Evolutionary conservation across 2,113 vertebrate genomes (phyloP).

Genomic region (Eudyptes chrysolophus): DNA sequence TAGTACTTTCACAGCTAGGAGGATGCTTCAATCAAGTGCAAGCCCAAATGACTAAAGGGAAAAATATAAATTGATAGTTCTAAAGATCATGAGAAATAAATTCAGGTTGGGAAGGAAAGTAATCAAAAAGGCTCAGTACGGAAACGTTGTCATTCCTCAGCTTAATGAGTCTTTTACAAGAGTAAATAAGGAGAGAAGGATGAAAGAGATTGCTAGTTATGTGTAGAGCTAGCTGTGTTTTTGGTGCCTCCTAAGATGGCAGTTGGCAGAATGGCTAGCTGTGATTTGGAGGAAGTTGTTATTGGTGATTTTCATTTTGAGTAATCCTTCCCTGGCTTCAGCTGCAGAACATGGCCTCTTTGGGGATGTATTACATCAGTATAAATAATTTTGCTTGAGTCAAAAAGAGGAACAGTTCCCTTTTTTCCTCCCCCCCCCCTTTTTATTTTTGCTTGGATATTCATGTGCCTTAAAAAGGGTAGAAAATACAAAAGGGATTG

Average conservation of each 20-base stretch:
- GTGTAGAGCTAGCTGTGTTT: neutral
- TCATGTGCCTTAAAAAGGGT: neutral
- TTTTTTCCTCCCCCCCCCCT: neutral
- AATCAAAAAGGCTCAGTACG: constrained; percentile 60
- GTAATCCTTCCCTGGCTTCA: neutral
- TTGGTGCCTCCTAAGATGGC: neutral
- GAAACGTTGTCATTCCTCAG: constrained; percentile 48
- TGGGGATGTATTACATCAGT: neutral
- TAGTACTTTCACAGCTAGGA: neutral
- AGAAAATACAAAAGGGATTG: neutral
- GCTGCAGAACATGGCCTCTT: neutral
- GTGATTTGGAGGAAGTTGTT: neutral
- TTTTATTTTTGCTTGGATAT: neutral
- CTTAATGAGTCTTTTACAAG: constrained; percentile 67
- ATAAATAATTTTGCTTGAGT: neutral
- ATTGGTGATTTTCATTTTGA: neutral
- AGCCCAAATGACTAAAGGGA: constrained; percentile 35
- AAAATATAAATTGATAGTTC: constrained; percentile 57
- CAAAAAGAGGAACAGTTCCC: neutral
- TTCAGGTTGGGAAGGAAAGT: constrained; percentile 50
- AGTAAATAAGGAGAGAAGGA: constrained; percentile 67
- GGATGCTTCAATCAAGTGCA: constrained; percentile 57
- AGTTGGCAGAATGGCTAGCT: neutral
- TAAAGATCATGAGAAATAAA: constrained; percentile 72
- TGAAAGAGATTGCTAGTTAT: constrained; percentile 66